Conservation (phyloP, 2,113 vertebrate species). For the Butastur rufipennis region DNA sequence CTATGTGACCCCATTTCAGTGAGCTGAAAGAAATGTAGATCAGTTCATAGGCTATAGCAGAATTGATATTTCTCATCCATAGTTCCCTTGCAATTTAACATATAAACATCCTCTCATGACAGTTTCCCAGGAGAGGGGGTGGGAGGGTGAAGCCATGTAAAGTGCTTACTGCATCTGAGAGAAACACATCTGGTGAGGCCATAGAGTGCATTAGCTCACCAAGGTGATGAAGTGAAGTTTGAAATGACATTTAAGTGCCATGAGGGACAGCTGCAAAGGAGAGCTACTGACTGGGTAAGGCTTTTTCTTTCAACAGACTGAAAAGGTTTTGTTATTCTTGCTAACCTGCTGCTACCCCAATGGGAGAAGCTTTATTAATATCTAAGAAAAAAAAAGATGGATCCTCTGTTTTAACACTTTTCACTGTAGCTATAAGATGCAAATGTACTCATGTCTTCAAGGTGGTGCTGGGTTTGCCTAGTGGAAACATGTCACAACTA, state of each 20-base stretch:
- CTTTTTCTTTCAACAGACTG: neutral
- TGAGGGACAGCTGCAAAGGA: neutral
- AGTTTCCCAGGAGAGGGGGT: neutral
- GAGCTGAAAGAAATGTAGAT: neutral
- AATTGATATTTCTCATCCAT: neutral
- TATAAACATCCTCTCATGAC: constrained; percentile 10
- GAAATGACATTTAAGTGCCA: constrained; percentile 43
- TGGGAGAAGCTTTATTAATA: neutral
- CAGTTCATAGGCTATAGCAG: neutral
- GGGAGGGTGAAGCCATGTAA: neutral
- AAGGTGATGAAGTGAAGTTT: constrained; percentile 52
- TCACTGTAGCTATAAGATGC: neutral
- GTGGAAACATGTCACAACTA: neutral
- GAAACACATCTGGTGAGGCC: constrained; percentile 2
- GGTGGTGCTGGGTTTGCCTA: neutral
- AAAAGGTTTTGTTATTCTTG: constrained; percentile 17
- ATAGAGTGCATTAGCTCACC: constrained; percentile 3
- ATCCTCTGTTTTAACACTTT: neutral
- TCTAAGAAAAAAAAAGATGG: neutral
- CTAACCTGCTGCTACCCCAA: neutral
- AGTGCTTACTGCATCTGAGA: neutral
- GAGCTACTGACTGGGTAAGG: neutral
- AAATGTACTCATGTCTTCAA: neutral
- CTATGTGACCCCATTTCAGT: neutral
- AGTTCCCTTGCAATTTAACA: neutral